Conservation (phyloP, 92 coral and sea anemone species). For the Epizoanthus scotinus region DNA sequence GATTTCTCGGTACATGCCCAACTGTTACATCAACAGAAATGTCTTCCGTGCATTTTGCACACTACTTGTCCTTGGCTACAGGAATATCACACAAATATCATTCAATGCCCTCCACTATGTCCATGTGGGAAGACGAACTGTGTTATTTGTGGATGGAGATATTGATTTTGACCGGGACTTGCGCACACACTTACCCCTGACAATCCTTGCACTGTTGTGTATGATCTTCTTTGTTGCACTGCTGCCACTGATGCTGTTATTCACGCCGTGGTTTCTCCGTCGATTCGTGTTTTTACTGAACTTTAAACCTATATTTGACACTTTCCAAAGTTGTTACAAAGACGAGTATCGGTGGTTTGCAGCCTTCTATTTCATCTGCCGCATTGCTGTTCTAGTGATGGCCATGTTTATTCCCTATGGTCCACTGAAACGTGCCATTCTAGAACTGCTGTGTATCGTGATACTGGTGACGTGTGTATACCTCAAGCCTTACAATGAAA, state of each 20-base stretch:
- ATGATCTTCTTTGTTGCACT: conserved; percentile 62
- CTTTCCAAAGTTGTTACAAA: conserved; percentile 78
- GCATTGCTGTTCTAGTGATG: conserved; percentile 68
- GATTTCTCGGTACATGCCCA: conserved; percentile 64
- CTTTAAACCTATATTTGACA: conserved; percentile 81
- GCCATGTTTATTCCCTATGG: conserved; percentile 64
- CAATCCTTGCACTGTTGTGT: conserved; percentile 70
- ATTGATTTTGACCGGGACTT: conserved; percentile 60
- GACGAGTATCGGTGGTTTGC: conserved; percentile 90
- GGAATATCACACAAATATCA: conserved; percentile 74
- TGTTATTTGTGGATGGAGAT: conserved; percentile 75
- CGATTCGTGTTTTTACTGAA: conserved; percentile 51
- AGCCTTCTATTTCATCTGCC: conserved; percentile 86
- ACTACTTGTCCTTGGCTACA: conserved; percentile 76
- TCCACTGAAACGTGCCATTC: conserved; percentile 72
- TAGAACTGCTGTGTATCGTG: conserved; percentile 69
- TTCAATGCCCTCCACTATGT: conserved; percentile 73
- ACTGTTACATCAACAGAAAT: conserved; percentile 83
- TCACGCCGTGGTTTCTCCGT: conserved; percentile 75
- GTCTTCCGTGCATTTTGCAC: conserved; percentile 74
- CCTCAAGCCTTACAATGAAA: conserved; percentile 75
- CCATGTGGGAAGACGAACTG: conserved; percentile 59
- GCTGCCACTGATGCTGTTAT: conserved; percentile 74
- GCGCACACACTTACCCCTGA: conserved; percentile 72
- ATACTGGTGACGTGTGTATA: conserved; percentile 68